A percentile compares a stretch with the other conserved stretches of the same genome.
phyloP scores from a whole-genome alignment of 2,888 invertebrate species.

The Strigamia crassipes region DNA sequence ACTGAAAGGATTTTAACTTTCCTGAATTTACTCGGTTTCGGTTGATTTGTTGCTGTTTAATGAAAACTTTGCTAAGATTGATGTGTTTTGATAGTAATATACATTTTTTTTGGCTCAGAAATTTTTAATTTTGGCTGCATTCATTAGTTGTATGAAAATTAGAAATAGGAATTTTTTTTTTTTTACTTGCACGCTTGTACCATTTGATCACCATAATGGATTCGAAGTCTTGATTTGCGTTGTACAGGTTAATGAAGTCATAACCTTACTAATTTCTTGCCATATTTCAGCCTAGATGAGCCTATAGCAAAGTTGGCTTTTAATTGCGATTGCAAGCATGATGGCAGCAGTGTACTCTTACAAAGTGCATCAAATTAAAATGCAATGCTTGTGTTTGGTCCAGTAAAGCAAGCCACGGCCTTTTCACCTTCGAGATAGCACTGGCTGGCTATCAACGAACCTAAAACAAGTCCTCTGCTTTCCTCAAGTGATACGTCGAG shows the following conservation, averaged over 20 bases:
- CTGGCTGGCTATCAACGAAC: neutral
- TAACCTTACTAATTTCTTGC: constrained; percentile 36
- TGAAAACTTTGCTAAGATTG: neutral
- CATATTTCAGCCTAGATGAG: constrained; percentile 19
- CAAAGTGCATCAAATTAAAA: constrained; percentile 12
- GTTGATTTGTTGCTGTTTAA: too few species aligned
- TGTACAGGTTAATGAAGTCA: constrained; percentile 27
- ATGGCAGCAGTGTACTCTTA: neutral
- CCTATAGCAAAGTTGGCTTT: constrained; percentile 15
- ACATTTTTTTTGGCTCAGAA: neutral
- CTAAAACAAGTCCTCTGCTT: neutral
- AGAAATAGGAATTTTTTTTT: too few species aligned
- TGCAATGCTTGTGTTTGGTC: neutral
- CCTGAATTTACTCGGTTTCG: too few species aligned
- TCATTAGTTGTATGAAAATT: neutral
- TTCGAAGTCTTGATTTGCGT: neutral
- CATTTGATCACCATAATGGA: neutral
- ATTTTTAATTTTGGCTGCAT: neutral
- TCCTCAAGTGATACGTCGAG: neutral
- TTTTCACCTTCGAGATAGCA: constrained; percentile 34
- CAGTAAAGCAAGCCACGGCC: constrained; percentile 2
- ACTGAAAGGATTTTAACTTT: too few species aligned
- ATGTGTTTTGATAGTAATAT: too few species aligned
- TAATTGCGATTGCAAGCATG: constrained; percentile 6
- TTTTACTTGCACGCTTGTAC: neutral